Base-by-base conservation (phyloP, 2,888 invertebrate species). In the Drosophila kokeensis region DNA sequence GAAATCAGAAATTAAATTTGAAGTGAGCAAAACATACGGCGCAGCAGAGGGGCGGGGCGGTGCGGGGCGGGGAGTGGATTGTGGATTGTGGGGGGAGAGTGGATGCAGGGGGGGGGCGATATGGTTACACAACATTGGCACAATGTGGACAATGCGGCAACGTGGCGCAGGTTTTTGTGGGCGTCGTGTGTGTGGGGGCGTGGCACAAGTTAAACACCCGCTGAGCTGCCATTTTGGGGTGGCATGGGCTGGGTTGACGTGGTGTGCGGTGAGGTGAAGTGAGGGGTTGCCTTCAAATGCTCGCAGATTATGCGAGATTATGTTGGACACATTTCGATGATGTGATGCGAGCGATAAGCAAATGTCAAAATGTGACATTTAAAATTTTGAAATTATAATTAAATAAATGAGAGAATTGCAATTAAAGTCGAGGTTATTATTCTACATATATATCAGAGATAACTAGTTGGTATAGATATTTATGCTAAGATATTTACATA, bases 1-100 rank as follows among this genome's bases (percentile, higher is more conserved):
- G 85, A 87, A 87, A 89, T 87, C 85, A 87, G 79, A 89, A 87
- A 87, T 87, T 87, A 87, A 87, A 87, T 87, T 87, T 87, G 71
- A 89, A 86, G 85, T 81, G 83, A 83, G 80, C 83, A 77, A 85
- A 87, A 83, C 87, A 87, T 83, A 87, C 87, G 86, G 89, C 72
- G 78, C 81, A 55, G 27, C 11, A 6, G 15, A 18, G 18, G 5
- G 5, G 10, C 2, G 15, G 27, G 15, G 18, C 10, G 32, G 32
- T 11, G 10, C 6, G 18, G 29, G 2, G 24, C n/a, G 10, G 36
- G 29, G 11, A 4, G 24, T 21, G 18, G 40, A 2, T 15, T 45
- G 24, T 24, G 32, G 24, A 24, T 24, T 24, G 24, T 24, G 1
- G 32, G 2, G 24, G 45, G 48, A 8, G 1, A 8, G 55, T 34